Conservation (phyloP, 2,888 invertebrate genomes). For the Hedya salicella region DNA sequence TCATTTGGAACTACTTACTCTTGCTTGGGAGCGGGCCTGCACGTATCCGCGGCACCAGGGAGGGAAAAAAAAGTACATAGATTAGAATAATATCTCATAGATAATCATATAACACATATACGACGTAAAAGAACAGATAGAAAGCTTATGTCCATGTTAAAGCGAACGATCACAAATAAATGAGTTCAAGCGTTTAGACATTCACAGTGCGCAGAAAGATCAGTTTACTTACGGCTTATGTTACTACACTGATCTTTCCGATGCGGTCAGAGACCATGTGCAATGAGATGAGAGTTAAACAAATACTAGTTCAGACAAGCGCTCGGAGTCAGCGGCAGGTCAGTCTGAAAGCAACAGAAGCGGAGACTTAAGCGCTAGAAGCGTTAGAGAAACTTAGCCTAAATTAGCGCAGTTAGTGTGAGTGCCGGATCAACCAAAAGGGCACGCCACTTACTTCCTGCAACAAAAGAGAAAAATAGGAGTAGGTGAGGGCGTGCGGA, state of each 20-base stretch:
- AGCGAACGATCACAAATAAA: constrained; percentile 51
- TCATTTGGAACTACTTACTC: constrained; percentile 84
- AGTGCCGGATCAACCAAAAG: constrained; percentile 81
- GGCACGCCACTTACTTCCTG: constrained; percentile 86
- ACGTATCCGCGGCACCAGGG: constrained; percentile 71
- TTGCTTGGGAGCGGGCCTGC: constrained; percentile 88
- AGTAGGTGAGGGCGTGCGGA: constrained; percentile 78
- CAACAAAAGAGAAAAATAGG: constrained; percentile 82
- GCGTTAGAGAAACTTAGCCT: constrained; percentile 79
- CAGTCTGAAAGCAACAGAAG: constrained; percentile 75
- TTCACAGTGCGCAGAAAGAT: constrained; percentile 56
- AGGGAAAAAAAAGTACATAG: constrained; percentile 68
- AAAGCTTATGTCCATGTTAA: constrained; percentile 65
- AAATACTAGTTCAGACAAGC: constrained; percentile 63
- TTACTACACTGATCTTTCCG: constrained; percentile 57
- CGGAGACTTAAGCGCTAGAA: constrained; percentile 73
- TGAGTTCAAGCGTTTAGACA: constrained; percentile 37
- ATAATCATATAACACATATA: constrained; percentile 49
- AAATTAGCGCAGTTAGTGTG: constrained; percentile 76
- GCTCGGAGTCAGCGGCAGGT: constrained; percentile 62
- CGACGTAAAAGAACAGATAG: constrained; percentile 57
- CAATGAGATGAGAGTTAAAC: constrained; percentile 56
- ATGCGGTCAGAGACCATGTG: constrained; percentile 50
- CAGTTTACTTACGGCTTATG: constrained; percentile 60
- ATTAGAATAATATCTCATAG: constrained; percentile 64